These are phyloP conservation scores for Coenonympha glycerion DNA, from an alignment of 2,888 invertebrate species.

Conservation along the genomic window DNA sequence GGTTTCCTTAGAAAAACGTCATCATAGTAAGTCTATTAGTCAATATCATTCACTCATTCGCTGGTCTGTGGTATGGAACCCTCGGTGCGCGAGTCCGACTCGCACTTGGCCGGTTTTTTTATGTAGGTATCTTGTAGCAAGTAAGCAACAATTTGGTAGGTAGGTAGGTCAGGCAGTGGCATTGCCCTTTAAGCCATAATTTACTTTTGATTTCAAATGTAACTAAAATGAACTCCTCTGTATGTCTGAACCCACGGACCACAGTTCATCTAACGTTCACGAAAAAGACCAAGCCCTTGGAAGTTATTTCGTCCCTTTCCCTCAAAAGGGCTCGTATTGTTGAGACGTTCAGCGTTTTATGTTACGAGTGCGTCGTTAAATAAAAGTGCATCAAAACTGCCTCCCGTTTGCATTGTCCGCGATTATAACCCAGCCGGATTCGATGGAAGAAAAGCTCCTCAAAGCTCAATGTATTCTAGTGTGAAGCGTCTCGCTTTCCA, in stretches of 20 bases:
- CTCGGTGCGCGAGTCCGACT: too few species aligned
- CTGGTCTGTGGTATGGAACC: too few species aligned
- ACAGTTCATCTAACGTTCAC: slow-evolving; percentile 19
- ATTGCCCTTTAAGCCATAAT: background rate
- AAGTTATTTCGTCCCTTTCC: slow-evolving; percentile 37
- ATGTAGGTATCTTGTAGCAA: too few species aligned
- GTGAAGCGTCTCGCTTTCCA: slow-evolving; percentile 39
- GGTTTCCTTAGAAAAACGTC: too few species aligned
- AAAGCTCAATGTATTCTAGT: slow-evolving; percentile 27
- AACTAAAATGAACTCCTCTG: slow-evolving; percentile 4
- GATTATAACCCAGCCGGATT: slow-evolving; percentile 58
- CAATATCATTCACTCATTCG: too few species aligned
- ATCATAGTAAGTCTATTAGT: too few species aligned
- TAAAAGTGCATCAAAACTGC: slow-evolving; percentile 73
- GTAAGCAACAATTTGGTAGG: too few species aligned
- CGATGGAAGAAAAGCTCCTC: slow-evolving; percentile 31
- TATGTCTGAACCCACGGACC: background rate
- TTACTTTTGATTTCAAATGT: slow-evolving; percentile 1
- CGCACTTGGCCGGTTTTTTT: too few species aligned
- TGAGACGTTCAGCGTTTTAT: slow-evolving; percentile 72
- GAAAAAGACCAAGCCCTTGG: slow-evolving; percentile 35
- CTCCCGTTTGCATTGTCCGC: slow-evolving; percentile 70
- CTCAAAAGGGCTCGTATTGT: slow-evolving; percentile 57
- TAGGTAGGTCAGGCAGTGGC: background rate
- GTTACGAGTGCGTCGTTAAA: slow-evolving; percentile 72